Evolutionary conservation across 2,888 invertebrate species (phyloP).

Genomic region (Drosophila merina): DNA sequence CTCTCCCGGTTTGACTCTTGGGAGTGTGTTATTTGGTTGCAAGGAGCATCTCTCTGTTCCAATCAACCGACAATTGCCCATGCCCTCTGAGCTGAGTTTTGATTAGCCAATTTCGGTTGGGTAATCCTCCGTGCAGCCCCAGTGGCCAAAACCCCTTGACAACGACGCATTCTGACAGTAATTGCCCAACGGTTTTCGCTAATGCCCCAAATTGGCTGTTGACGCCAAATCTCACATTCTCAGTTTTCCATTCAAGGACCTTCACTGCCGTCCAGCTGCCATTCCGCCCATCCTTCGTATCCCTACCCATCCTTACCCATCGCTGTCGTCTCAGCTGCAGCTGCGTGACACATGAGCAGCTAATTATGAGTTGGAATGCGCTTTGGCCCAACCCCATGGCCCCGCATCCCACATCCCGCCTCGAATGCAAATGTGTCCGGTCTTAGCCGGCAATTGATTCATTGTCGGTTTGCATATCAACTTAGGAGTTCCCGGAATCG

Average conservation of each 20-base stretch:
- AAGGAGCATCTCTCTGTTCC: neutral
- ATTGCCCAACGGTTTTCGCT: conserved; percentile 78
- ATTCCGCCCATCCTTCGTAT: neutral
- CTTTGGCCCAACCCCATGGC: conserved; percentile 24
- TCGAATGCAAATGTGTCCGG: conserved; percentile 19
- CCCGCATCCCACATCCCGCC: neutral
- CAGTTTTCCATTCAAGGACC: conserved; percentile 40
- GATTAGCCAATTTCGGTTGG: conserved; percentile 56
- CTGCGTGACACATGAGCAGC: conserved; percentile 71
- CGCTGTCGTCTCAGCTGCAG: conserved; percentile 29
- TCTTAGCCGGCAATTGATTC: conserved; percentile 62
- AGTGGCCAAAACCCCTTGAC: conserved; percentile 20
- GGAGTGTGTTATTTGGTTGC: conserved; percentile 35
- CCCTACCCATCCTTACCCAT: conserved; percentile 12
- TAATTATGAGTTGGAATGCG: conserved; percentile 62
- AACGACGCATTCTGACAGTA: conserved; percentile 66
- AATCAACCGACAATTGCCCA: conserved; percentile 52
- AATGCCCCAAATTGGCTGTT: conserved; percentile 79
- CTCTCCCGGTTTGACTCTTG: conserved; percentile 30
- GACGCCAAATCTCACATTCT: conserved; percentile 73
- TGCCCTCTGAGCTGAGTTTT: conserved; percentile 54
- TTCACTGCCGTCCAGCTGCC: conserved; percentile 6
- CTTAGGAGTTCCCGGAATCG: conserved; percentile 12
- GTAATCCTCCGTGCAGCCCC: conserved; percentile 53
- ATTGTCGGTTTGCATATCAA: conserved; percentile 53